Evolutionary conservation across 2,888 invertebrate genomes (phyloP), one percentile per base, ranked within the genome.

Genomic region (Malacosoma neustria): DNA sequence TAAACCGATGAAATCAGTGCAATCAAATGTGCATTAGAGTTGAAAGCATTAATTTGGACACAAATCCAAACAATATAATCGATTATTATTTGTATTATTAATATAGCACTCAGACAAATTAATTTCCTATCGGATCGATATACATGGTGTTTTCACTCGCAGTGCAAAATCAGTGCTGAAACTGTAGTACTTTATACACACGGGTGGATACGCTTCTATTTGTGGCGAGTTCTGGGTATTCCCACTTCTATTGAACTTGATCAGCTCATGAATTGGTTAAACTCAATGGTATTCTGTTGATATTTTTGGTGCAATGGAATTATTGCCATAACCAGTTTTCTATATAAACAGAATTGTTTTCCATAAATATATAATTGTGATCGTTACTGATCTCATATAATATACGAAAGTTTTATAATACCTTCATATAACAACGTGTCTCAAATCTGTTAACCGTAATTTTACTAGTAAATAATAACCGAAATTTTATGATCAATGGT

Each of bases 31-130:
- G 9, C 22, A 22, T 22, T 7, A 2, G 2, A 22, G 22, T 22
- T 22, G 5, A 22, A 4, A 22, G 22, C 22, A 4, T 22, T 22
- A 5, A 22, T 22, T 22, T 22, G 9, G 22, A 22, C 9, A 22
- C 9, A 7, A 22, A 22, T 22, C 5, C 22, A 22, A 22, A 22
- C 22, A 22, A 22, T 22, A 9, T 22, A n/a, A n/a, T n/a, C n/a
- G n/a, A n/a, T n/a, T n/a, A n/a, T n/a, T n/a, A n/a, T n/a, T n/a
- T n/a, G n/a, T n/a, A n/a, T n/a, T n/a, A n/a, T n/a, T n/a, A n/a
- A n/a, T n/a, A n/a, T 43, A 49, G 61, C 66, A 69, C 69, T 72
- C 63, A 59, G 57, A 61, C 61, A 68, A 65, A 70, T 67, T 68
- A 68, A 64, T 61, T 57, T 60, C 54, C 55, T 66, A 60, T 70